These are phyloP conservation scores for Chelidonichthys spinosus DNA, from an alignment of 2,797 vertebrate species.

Conservation along the genomic window DNA sequence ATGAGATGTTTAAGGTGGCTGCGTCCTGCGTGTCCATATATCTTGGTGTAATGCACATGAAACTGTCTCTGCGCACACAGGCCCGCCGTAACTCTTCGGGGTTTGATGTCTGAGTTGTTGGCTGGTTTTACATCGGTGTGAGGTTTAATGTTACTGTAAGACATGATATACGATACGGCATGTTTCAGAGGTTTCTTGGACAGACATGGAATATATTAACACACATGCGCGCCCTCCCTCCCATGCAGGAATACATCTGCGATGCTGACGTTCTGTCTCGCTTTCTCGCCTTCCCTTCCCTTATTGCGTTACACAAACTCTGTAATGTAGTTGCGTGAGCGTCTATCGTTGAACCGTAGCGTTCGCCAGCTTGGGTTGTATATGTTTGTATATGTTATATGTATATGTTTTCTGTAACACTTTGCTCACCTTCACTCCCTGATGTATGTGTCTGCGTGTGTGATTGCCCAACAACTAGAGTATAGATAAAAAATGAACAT, in stretches of 20 bases:
- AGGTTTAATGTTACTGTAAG: slow-evolving; percentile 72
- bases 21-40: slow-evolving; percentile 59
- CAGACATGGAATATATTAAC: slow-evolving; percentile 59
- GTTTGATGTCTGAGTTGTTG: slow-evolving; percentile 75
- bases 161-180: slow-evolving; percentile 68
- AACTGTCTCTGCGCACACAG: slow-evolving; percentile 56
- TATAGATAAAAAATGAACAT: not conserved
- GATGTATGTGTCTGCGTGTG: slow-evolving; percentile 5
- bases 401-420: slow-evolving; percentile 25
- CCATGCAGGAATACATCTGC: slow-evolving; percentile 57
- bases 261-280: slow-evolving; percentile 38
- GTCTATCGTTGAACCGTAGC: slow-evolving; percentile 29
- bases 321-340: not conserved
- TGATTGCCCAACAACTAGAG: not conserved
- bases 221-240: slow-evolving; percentile 42
- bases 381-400: no score
- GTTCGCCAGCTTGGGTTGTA: slow-evolving; percentile 45
- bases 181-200: slow-evolving; percentile 63
- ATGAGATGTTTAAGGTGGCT: slow-evolving; percentile 59
- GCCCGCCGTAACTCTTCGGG: slow-evolving; percentile 55
- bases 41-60: slow-evolving; percentile 72
- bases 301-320: slow-evolving; percentile 20
- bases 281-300: slow-evolving; percentile 30
- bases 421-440: slow-evolving; percentile 15
- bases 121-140: slow-evolving; percentile 60